phyloP scores from a whole-genome alignment of 64 coral and sea anemone species.

The Montipora efflorescens region DNA sequence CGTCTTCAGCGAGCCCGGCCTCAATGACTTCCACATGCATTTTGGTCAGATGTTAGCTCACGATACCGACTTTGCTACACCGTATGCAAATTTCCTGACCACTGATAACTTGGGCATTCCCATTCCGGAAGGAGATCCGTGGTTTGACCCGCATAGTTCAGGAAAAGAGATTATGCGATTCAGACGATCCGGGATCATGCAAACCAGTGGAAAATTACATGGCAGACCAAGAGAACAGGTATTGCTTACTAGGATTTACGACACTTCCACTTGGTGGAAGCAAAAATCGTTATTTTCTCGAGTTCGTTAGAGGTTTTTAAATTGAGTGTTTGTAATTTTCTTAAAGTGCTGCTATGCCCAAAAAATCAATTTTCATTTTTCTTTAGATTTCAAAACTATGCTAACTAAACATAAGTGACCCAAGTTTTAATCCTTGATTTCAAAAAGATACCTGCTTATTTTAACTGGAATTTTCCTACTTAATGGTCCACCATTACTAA shows the following conservation, averaged over 20 bases:
- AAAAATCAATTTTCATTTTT: too few species aligned
- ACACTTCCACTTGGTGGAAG: too few species aligned
- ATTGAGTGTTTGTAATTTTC: too few species aligned
- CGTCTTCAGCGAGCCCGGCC: conserved; percentile 71
- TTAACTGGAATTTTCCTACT: too few species aligned
- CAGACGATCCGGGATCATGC: conserved; percentile 87
- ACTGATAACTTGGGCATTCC: conserved; percentile 94
- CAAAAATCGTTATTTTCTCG: too few species aligned
- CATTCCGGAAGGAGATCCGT: conserved; percentile 88
- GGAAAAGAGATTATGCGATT: conserved; percentile 96
- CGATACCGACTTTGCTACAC: conserved; percentile 98
- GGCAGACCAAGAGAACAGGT: conserved; percentile 94
- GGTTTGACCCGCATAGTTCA: conserved; percentile 92
- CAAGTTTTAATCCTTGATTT: too few species aligned
- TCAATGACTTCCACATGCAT: conserved; percentile 96
- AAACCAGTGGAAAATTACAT: conserved; percentile 91
- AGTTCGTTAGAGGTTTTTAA: too few species aligned
- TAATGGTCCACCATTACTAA: too few species aligned
- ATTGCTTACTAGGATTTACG: background rate
- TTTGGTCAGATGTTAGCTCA: conserved; percentile 97
- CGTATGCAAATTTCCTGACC: conserved; percentile 94
- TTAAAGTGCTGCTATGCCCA: too few species aligned
- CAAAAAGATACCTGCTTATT: too few species aligned
- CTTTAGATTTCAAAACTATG: too few species aligned
- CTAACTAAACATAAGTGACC: too few species aligned